A percentile compares a stretch with the other conserved stretches of the same genome.
phyloP scores from a whole-genome alignment of 2,113 vertebrate genomes.

The Vulpes lagopus region DNA sequence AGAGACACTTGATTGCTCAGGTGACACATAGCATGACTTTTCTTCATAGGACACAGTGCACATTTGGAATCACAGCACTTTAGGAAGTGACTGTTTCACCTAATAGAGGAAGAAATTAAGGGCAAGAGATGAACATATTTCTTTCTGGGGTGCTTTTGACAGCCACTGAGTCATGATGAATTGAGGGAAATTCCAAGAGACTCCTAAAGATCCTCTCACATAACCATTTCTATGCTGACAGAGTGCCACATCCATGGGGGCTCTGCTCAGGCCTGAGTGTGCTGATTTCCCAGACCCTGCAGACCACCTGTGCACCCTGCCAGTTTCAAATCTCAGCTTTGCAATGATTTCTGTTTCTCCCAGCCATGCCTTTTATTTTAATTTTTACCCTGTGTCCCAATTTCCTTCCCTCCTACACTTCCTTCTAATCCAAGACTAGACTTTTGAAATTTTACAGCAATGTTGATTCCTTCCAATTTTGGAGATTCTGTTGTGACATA shows the following conservation, averaged over 20 bases:
- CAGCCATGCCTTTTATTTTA: neutral
- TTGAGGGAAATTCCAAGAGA: neutral
- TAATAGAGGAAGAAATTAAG: neutral
- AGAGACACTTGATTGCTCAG: neutral
- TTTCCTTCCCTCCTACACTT: neutral
- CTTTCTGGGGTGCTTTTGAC: accelerated
- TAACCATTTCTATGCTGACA: neutral
- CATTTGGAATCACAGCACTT: neutral
- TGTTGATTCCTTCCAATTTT: neutral
- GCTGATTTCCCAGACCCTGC: too few relatives aligned
- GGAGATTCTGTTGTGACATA: neutral
- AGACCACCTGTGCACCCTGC: neutral
- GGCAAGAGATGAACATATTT: neutral
- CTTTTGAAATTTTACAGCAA: neutral
- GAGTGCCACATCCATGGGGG: neutral
- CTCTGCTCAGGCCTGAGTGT: too few relatives aligned
- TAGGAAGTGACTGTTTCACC: neutral
- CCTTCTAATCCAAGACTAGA: neutral
- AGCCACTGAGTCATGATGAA: accelerated
- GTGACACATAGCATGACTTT: neutral
- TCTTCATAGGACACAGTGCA: neutral
- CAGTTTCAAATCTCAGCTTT: neutral
- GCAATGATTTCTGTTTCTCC: neutral
- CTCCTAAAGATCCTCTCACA: neutral
- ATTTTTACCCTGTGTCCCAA: neutral